phyloP scores from a whole-genome alignment of 2,888 invertebrate species.

The Palloptera scutellata region DNA sequence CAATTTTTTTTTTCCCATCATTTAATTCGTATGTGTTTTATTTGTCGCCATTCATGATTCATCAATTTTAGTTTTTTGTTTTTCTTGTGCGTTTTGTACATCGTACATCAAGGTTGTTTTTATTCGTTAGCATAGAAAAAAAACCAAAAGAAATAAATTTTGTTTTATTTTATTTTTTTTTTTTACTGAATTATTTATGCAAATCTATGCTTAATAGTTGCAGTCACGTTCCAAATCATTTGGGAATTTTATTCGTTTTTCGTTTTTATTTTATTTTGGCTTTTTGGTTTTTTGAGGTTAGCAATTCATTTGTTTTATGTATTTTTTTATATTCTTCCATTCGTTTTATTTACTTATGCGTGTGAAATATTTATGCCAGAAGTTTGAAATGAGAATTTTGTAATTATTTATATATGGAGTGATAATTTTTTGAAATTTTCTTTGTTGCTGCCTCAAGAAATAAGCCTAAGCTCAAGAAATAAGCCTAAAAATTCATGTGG shows the following conservation, averaged over 20 bases:
- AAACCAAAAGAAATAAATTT: too few relatives aligned
- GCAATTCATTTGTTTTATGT: conserved; percentile 9
- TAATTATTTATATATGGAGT: too few relatives aligned
- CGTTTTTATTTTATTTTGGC: conserved; percentile 15
- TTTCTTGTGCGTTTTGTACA: conserved; percentile 1
- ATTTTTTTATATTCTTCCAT: background rate
- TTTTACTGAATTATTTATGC: conserved; percentile 31
- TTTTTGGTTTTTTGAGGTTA: background rate
- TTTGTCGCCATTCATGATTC: conserved; percentile 31
- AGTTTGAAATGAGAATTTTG: background rate
- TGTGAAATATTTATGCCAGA: conserved; percentile 19
- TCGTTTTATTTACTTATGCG: conserved; percentile 2
- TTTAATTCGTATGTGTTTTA: conserved; percentile 11
- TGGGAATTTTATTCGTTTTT: conserved; percentile 41
- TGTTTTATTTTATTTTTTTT: too few relatives aligned
- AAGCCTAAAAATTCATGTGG: too few relatives aligned
- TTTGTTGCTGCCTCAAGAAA: too few relatives aligned
- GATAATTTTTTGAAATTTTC: too few relatives aligned
- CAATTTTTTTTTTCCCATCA: conserved; percentile 28
- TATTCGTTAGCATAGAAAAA: too few relatives aligned
- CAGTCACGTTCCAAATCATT: conserved; percentile 46
- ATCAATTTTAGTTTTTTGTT: conserved; percentile 28
- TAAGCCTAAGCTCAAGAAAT: too few relatives aligned
- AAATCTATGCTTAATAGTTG: conserved; percentile 41
- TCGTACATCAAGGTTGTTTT: background rate